These are phyloP conservation scores for Nothocercus nigrocapillus DNA, from an alignment of 2,113 vertebrate genomes.

Conservation along the genomic window DNA sequence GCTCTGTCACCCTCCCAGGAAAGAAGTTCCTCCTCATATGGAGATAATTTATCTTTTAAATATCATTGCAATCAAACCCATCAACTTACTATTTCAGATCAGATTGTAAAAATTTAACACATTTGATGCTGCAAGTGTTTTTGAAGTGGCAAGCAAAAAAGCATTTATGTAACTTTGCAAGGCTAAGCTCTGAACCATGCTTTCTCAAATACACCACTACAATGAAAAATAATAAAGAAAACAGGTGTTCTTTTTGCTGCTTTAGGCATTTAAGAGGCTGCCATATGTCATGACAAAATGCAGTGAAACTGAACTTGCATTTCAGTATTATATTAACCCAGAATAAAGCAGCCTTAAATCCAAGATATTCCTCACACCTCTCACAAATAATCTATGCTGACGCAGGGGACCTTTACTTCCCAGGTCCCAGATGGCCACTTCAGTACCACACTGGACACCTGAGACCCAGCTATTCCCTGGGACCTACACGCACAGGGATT, in stretches of 20 bases:
- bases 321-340: neutral
- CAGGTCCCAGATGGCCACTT: neutral
- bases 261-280: neutral
- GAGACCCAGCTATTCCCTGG: rapidly evolving
- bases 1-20: too few species aligned
- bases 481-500: neutral
- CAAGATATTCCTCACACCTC: neutral
- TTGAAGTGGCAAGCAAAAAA: neutral
- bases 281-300: neutral
- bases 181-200: neutral
- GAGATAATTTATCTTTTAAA: neutral
- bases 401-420: rapidly evolving
- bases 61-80: neutral
- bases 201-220: neutral
- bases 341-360: neutral
- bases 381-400: neutral
- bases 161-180: neutral
- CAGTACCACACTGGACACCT: rapidly evolving
- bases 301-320: neutral
- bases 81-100: neutral
- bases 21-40: too few species aligned
- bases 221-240: neutral
- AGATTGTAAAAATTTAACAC: neutral
- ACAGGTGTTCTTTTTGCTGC: neutral
- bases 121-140: neutral